Base-by-base conservation (phyloP, 2,888 invertebrate species). In the Dexiosoma caninum region DNA sequence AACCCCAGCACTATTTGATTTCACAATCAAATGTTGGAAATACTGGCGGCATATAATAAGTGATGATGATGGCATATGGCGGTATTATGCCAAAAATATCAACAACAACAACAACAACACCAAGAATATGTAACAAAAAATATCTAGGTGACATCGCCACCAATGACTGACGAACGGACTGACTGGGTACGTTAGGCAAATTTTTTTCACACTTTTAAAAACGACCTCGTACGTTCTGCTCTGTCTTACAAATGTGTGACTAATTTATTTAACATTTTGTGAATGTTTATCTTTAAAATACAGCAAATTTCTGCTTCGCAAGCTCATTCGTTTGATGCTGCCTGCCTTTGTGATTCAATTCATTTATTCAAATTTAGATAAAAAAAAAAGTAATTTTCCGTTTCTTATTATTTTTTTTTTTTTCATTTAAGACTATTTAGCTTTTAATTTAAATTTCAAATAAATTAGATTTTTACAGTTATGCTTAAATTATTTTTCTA, bases 11-110 rank as follows among this genome's bases (percentile, higher is more conserved):
- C 9, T 37, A 37, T 70, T 49, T 59, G 5, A 37, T 49, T 49
- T 27, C 27, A 49, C 37, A 49, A 59, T 49, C 6, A 37, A 40
- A 37, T 37, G 14, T 49, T 46, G 37, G 14, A 23, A 57, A n/a
- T n/a, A n/a, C n/a, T 27, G 21, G 21, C 16, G 16, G 21, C 14
- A 6, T 40, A 49, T 5, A 49, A 49, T 46, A 12, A 53, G 51
- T 57, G 57, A 70, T 46, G 46, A 37, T 66, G 46, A 57, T 71
- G 59, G 16, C 60, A 60, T n/a, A 49, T 19, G 40, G 59, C 16
- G n/a, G 35, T 40, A 7, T 40, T 49, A 9, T 49, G 70, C 70
- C 70, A 71, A 64, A 74, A 74, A 74, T 59, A 66, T 71, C 30
- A 40, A 16, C 46, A 46, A n/a, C n/a, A n/a, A n/a, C n/a, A n/a